A percentile compares a stretch with the other conserved stretches of the same genome.
phyloP scores from a whole-genome alignment of 2,113 vertebrate genomes.

The Calcarius ornatus region DNA sequence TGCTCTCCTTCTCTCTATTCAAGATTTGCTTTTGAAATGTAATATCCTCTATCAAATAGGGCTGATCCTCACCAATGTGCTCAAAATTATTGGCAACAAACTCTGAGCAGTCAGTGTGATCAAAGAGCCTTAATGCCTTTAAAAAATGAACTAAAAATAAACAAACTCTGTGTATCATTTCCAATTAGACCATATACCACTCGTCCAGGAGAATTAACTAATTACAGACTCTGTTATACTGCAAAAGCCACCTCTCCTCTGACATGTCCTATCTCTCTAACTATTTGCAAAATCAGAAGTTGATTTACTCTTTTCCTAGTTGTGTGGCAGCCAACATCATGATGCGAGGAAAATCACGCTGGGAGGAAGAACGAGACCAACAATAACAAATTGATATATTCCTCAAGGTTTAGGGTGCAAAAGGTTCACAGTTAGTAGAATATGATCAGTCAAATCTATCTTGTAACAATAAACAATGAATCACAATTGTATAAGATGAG shows the following conservation, averaged over 20 bases:
- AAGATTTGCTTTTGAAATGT: not conserved
- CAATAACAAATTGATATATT: slow-evolving; percentile 48
- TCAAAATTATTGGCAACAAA: not conserved
- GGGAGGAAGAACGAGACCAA: slow-evolving; percentile 1
- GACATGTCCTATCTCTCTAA: not conserved
- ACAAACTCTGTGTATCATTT: not conserved
- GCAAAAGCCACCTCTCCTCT: not conserved
- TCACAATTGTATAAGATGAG: slow-evolving; percentile 13
- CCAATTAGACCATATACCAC: not conserved
- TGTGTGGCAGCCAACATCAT: slow-evolving; percentile 20
- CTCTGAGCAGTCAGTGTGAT: not conserved
- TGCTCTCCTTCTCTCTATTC: not conserved
- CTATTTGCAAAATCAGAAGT: not conserved
- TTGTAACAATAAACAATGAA: slow-evolving; percentile 56
- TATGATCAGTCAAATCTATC: not conserved
- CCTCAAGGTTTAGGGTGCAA: slow-evolving; percentile 35
- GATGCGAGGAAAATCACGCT: slow-evolving; percentile 8
- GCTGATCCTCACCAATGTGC: not conserved
- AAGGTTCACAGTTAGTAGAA: slow-evolving; percentile 58
- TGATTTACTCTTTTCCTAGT: not conserved
- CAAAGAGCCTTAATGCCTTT: slow-evolving; percentile 18
- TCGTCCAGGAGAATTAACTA: not conserved
- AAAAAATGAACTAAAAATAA: slow-evolving; percentile 43
- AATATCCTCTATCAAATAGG: not conserved
- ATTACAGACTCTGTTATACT: not conserved